These are phyloP conservation scores for Larimichthys polyactis DNA, from an alignment of 2,113 vertebrate genomes.

Conservation along the genomic window DNA sequence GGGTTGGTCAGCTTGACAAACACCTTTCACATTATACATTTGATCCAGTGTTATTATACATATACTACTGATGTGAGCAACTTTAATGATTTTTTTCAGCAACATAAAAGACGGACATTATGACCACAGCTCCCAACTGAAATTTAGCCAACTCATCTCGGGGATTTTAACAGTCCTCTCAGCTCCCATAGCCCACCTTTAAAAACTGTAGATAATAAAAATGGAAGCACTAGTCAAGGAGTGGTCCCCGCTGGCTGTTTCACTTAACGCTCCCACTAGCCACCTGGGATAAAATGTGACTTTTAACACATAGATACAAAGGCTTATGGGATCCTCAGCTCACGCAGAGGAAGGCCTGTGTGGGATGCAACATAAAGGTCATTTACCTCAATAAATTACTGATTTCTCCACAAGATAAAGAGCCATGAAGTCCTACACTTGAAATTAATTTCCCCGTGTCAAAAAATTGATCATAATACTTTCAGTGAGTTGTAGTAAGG, in stretches of 20 bases:
- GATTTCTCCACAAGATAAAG: conserved; percentile 46
- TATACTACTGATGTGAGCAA: neutral
- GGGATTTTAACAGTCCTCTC: conserved; percentile 6
- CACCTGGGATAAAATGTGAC: conserved; percentile 18
- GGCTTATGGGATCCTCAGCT: conserved; percentile 39
- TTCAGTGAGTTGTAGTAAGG: neutral
- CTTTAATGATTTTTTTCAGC: neutral
- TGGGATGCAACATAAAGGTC: conserved; percentile 54
- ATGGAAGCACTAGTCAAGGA: conserved; percentile 40
- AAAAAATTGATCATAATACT: conserved; percentile 33
- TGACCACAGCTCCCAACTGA: neutral
- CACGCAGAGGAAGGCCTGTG: conserved; percentile 37
- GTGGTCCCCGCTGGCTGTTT: conserved; percentile 21
- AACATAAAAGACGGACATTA: neutral
- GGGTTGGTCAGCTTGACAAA: neutral
- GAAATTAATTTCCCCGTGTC: conserved; percentile 36
- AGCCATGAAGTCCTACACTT: conserved; percentile 16
- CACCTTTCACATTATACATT: neutral
- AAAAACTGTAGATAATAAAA: conserved; percentile 43
- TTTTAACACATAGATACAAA: conserved; percentile 34
- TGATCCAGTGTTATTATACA: neutral
- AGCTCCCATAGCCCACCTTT: conserved; percentile 21
- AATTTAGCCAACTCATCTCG: neutral
- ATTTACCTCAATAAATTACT: conserved; percentile 43
- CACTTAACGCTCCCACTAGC: conserved; percentile 14